Base-by-base conservation (phyloP, 2,888 invertebrate genomes). In the Aleiodes leptofemur region DNA sequence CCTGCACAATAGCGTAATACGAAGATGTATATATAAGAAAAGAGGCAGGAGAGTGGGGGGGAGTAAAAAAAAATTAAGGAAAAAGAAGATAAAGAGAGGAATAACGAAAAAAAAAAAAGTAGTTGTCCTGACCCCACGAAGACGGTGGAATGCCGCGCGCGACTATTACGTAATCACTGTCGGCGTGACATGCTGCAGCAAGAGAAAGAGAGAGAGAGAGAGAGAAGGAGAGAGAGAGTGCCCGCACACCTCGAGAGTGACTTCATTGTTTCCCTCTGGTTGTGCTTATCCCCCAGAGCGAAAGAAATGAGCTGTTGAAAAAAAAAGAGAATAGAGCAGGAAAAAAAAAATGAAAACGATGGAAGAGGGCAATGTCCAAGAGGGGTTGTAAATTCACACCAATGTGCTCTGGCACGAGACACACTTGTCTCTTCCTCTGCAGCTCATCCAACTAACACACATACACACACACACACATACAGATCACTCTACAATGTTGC, bases 101-200 rank as follows among this genome's bases (percentile, higher is more conserved):
- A 50, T 29, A 14, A n/a, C 13, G 7, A n/a, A 53, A 48, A 69
- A 64, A 70, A 13, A 70, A 57, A 55, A 72, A 53, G 56, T 56
- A 64, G 69, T 61, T 53, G 70, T 69, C 48, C 38, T 38, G 69
- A 73, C 64, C 72, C 69, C 66, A 53, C 57, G 72, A 78, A 73
- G 75, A 74, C 53, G 74, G 73, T 14, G 66, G 38, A 64, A 43
- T 66, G 73, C 55, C 66, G 55, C 77, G 76, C 51, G 55, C 77
- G 76, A 76, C 74, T 72, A 77, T 83, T 82, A 80, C 78, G 77
- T 81, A 82, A 82, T 73, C 78, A 77, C 73, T 76, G 64, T 53
- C 55, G 78, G 76, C 73, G 77, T 82, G 74, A 72, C 76, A 75
- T 57, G 56, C 69, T 69, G 53, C 64, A 34, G 73, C 14, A 38